These are phyloP conservation scores for Semaprochilodus insignis DNA, from an alignment of 2,797 vertebrate species.

Conservation along the genomic window DNA sequence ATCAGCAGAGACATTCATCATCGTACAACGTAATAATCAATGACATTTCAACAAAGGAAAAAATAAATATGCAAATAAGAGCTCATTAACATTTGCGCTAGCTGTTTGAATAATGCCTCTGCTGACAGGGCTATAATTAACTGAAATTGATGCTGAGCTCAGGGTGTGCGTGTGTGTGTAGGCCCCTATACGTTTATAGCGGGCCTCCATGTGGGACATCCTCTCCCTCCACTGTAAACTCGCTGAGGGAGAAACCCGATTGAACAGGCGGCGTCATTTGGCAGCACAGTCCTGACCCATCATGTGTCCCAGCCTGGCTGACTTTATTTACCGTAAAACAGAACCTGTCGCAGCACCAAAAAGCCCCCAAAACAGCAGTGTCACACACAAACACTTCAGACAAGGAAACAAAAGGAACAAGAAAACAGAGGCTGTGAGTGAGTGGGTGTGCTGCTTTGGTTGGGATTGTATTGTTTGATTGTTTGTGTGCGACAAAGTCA, in stretches of 20 bases:
- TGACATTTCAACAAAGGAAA: slow-evolving; percentile 99
- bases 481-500: slow-evolving; percentile 41
- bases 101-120: slow-evolving; percentile 99
- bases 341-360: slow-evolving; percentile 66
- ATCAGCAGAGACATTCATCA: slow-evolving; percentile 99
- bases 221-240: slow-evolving; percentile 52
- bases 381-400: slow-evolving; percentile 58
- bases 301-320: slow-evolving; percentile 69
- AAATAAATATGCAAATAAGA: slow-evolving; percentile 99
- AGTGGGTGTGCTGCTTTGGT: slow-evolving; percentile 64
- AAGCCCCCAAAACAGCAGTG: slow-evolving; percentile 55
- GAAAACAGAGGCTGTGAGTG: slow-evolving; percentile 52
- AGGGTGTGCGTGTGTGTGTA: slow-evolving; percentile 76
- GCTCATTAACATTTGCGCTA: slow-evolving; percentile 99
- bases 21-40: slow-evolving; percentile 99
- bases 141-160: slow-evolving; percentile 96
- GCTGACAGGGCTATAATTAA: slow-evolving; percentile 97
- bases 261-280: slow-evolving; percentile 64
- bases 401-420: slow-evolving; percentile 67
- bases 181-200: slow-evolving; percentile 85
- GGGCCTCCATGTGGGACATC: slow-evolving; percentile 80
- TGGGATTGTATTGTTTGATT: slow-evolving; percentile 43
- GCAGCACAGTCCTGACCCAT: slow-evolving; percentile 71
- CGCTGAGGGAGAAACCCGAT: slow-evolving; percentile 58
- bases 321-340: slow-evolving; percentile 73